These are phyloP conservation scores for Paradoxurus hermaphroditus DNA, from an alignment of 2,113 vertebrate species.

Conservation along the genomic window DNA sequence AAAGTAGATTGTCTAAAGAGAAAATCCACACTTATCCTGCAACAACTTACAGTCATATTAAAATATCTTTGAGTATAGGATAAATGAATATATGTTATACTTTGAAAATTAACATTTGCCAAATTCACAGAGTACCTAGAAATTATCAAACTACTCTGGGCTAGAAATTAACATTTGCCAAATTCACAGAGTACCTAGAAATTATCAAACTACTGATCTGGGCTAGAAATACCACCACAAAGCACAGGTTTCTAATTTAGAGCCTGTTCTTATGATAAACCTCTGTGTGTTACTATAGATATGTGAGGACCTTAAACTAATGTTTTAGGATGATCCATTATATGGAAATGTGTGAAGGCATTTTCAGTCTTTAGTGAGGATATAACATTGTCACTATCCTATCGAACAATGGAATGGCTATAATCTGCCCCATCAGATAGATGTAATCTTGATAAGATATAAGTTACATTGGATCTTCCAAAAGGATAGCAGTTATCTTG, in stretches of 20 bases:
- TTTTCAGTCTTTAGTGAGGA: slow-evolving; percentile 26
- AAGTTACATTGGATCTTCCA: slow-evolving; percentile 54
- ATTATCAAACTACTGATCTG: slow-evolving; percentile 17
- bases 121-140: slow-evolving; percentile 33
- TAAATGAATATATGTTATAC: neutral
- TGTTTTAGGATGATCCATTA: slow-evolving; percentile 41
- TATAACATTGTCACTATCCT: slow-evolving; percentile 30
- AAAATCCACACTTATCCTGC: slow-evolving; percentile 18
- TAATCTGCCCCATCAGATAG: slow-evolving; percentile 54
- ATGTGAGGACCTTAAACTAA: slow-evolving; percentile 42
- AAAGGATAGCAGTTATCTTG: slow-evolving; percentile 49
- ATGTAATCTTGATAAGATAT: slow-evolving; percentile 58
- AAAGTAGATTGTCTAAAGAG: neutral
- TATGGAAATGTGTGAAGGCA: slow-evolving; percentile 49
- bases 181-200: slow-evolving; percentile 35
- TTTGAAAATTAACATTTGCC: slow-evolving; percentile 56
- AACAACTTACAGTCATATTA: neutral
- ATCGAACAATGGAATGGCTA: slow-evolving; percentile 52
- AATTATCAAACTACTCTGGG: slow-evolving; percentile 30
- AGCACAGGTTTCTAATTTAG: slow-evolving; percentile 64
- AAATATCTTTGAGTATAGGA: slow-evolving; percentile 21
- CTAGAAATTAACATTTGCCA: slow-evolving; percentile 50
- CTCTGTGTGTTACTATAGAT: slow-evolving; percentile 53
- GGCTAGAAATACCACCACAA: neutral
- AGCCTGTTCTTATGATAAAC: slow-evolving; percentile 54